Evolutionary conservation across 2,888 invertebrate genomes (phyloP).

Genomic region (Melanostoma scalare): DNA sequence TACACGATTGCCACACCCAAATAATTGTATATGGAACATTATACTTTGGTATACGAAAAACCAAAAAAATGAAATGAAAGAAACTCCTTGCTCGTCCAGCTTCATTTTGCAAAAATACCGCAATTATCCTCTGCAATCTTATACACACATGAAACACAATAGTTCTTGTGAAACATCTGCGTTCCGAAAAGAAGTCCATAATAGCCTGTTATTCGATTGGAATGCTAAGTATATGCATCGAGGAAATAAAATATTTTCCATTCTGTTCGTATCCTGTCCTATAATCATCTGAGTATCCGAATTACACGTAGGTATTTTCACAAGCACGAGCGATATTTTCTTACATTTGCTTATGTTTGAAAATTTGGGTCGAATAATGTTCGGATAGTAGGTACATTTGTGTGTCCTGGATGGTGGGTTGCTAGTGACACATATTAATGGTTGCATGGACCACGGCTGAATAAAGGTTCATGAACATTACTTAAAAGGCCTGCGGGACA

Average conservation of each 20-base stretch:
- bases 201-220: constrained; percentile 12
- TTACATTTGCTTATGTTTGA: constrained; percentile 19
- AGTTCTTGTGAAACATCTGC: constrained; percentile 4
- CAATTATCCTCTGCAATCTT: constrained; percentile 5
- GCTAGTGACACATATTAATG: constrained; percentile 64
- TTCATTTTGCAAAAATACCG: background rate
- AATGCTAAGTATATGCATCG: constrained; percentile 34
- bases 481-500: constrained; percentile 30
- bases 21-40: no score
- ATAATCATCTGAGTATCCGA: constrained; percentile 35
- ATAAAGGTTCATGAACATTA: constrained; percentile 33
- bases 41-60: no score
- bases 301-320: constrained; percentile 49
- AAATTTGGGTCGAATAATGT: constrained; percentile 15
- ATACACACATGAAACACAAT: background rate
- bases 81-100: no score
- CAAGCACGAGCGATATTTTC: constrained; percentile 7
- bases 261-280: constrained; percentile 31
- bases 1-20: no score
- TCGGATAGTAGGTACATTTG: constrained; percentile 15
- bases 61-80: no score
- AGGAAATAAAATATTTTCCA: constrained; percentile 16
- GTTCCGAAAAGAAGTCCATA: constrained; percentile 1
- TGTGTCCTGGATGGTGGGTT: no score
- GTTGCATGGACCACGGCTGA: constrained; percentile 25